These are phyloP conservation scores for Hypotaenidia philippensis DNA, from an alignment of 2,797 vertebrate species.

Conservation along the genomic window DNA sequence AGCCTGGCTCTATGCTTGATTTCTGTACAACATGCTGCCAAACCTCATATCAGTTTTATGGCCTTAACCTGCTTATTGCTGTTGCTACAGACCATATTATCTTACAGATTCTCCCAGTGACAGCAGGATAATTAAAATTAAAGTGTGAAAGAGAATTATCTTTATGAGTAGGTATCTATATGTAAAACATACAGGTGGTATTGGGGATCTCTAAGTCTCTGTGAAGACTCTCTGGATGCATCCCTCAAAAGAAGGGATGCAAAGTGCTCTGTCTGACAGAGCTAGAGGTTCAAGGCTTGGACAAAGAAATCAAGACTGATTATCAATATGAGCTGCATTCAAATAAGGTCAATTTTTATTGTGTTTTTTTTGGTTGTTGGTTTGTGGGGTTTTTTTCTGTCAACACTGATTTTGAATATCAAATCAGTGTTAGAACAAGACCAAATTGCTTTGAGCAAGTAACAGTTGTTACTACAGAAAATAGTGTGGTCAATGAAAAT, in stretches of 20 bases:
- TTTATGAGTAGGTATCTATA: neutral
- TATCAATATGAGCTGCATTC: neutral
- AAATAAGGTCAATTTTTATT: neutral
- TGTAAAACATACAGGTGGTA: neutral
- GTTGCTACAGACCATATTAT: neutral
- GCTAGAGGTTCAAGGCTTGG: neutral
- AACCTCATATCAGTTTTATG: neutral
- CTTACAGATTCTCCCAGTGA: neutral
- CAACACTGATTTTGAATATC: neutral
- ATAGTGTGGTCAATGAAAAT: neutral
- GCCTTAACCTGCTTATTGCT: neutral
- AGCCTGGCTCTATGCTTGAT: neutral
- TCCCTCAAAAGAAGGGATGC: neutral
- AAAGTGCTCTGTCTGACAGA: neutral
- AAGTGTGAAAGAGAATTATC: neutral
- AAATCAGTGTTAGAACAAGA: neutral
- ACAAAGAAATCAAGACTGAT: neutral
- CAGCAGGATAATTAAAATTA: neutral
- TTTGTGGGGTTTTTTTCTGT: neutral
- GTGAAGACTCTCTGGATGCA: neutral
- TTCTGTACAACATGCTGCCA: neutral
- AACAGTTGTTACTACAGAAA: neutral
- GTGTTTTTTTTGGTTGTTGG: too few species aligned
- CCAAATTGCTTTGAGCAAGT: neutral
- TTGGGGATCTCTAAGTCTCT: neutral